Base-by-base conservation (phyloP, 92 coral and sea anemone species). In the Palythoa heliodiscus region DNA sequence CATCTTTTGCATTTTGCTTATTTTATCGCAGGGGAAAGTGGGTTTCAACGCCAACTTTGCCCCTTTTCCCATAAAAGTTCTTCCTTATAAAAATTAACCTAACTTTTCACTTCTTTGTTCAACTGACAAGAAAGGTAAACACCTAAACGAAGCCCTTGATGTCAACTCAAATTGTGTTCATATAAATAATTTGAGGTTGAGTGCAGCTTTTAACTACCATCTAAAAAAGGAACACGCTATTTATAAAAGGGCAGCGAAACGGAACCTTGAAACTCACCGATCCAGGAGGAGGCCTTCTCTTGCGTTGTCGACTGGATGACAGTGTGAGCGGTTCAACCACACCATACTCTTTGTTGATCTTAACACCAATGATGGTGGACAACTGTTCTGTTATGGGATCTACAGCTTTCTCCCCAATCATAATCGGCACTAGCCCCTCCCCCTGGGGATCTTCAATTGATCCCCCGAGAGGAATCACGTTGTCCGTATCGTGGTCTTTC, bases 361-460 rank as follows among this genome's bases (percentile, higher is more conserved):
- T 91, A 78, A 92, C 99, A 35, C 98, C 99, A 80, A 95, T 85
- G 71, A 96, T 94, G 24, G 96, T 96, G 3, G 99, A 91, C 90
- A 96, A 88, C 72, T 88, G 90, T 17, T 95, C 95, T 1, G 99
- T 94, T 72, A 90, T 91, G 19, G 99, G 96, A 61, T 96, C 99
- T 50, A 96, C 99, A 1, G 99, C 99, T 85, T 89, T 92, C 94
- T 96, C 99, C 25, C 96, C 99, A 54, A 96, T 81, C 99, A 96
- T 96, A 57, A 96, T 96, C 19, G 99, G 95, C 23, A 96, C 99
- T 78, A 96, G 87, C 20, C 99, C 99, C 14, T 94, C 95, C 60
- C 99, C 99, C 73, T 94, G 93, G 29, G 99, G 99, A 87, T 96
- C 99, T 87, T 96, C 99, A 73, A 96, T 79, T 52, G 99, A 96